phyloP scores from a whole-genome alignment of 1,140 invertebrate genomes.

The Pogonomyrmex californicus region DNA sequence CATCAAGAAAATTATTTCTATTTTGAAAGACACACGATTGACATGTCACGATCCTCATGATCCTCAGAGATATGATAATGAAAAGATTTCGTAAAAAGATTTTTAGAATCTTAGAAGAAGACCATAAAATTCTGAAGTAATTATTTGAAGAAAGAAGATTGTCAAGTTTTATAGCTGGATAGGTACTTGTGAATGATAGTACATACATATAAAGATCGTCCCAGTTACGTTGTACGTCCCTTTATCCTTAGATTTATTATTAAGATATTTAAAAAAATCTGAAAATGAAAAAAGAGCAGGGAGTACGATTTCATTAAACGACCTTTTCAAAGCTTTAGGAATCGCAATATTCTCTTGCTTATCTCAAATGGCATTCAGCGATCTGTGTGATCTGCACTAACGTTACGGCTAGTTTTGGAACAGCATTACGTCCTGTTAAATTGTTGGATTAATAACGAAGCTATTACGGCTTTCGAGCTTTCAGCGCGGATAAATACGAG shows the following conservation, averaged over 20 bases:
- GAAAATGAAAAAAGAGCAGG: background rate
- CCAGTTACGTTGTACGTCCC: background rate
- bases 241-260: background rate
- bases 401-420: background rate
- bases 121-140: background rate
- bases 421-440: background rate
- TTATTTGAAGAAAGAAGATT: conserved; percentile 1
- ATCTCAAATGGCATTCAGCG: background rate
- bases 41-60: background rate
- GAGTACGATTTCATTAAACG: background rate
- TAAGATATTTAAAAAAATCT: conserved; percentile 25
- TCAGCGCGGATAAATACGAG: background rate
- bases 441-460: conserved; percentile 32
- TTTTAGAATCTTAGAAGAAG: background rate
- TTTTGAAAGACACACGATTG: background rate
- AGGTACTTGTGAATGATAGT: too few relatives aligned
- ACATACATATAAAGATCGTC: background rate
- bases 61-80: background rate
- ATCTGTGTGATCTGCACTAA: background rate
- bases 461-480: background rate
- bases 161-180: background rate
- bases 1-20: background rate
- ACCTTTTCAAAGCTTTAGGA: background rate
- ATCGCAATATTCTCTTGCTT: background rate
- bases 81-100: background rate